Base-by-base conservation (phyloP, 2,888 invertebrate species). In the Ectemnius continuus region DNA sequence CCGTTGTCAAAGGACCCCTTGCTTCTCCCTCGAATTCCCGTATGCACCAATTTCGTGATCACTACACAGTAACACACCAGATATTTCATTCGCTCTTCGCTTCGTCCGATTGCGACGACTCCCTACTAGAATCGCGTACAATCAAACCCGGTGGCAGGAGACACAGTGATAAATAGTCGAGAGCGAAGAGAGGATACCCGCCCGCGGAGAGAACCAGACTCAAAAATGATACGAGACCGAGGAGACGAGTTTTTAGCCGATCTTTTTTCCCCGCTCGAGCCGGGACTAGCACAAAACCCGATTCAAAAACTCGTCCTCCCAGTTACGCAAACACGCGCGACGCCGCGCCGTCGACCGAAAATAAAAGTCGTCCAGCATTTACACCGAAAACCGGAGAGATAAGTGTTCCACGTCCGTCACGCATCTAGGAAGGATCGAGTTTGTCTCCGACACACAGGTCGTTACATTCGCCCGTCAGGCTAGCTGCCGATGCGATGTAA, bases 231-330 rank as follows among this genome's bases (percentile, higher is more conserved):
- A 23, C 11, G n/a, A 2, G 13, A 59, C 5, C 23, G 8, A 13
- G 48, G 52, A 46, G 46, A 26, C 67, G 23, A 61, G 28, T 45
- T 59, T 46, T 48, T 48, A 47, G 6, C 66, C 45, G 28, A 56
- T 45, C 52, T 52, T 28, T 60, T 20, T 52, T 52, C 14, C 5
- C 45, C 52, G 46, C 18, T 46, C 13, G 20, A 60, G 0, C 16
- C 14, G 56, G 11, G 20, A 36, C n/a, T 52, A 28, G 52, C 52
- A 52, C 47, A 6, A 23, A n/a, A 45, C 5, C 64, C 20, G 5
- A 20, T 26, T 20, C 18, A 65, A 80, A 83, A 82, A 84, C 84
- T 85, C 79, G 84, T 83, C 80, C 65, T 83, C 80, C 75, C 80
- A 78, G 82, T 86, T 84, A 81, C 83, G 82, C 76, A 81, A 86